A percentile compares a stretch with the other conserved stretches of the same genome.
Conservation (phyloP, 2,113 vertebrate species). For the Oreocharis arfaki region DNA sequence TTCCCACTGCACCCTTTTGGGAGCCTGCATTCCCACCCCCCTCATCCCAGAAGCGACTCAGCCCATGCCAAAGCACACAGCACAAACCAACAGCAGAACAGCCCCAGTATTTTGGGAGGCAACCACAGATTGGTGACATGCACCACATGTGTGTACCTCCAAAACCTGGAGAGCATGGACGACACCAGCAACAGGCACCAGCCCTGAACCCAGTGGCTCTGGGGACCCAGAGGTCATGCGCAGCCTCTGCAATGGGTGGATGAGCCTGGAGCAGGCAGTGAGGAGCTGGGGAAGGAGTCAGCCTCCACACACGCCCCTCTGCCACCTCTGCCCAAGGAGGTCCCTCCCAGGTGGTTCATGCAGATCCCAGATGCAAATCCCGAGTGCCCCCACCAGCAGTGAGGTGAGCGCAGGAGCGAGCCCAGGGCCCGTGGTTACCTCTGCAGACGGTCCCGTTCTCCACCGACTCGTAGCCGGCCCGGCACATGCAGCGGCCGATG, state of each 20-base stretch:
- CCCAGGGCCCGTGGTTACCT: constrained; percentile 73
- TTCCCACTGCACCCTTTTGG: not conserved
- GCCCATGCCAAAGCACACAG: not conserved
- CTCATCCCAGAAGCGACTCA: not conserved
- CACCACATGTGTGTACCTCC: not conserved
- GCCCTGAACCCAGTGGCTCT: not conserved
- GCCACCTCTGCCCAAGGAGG: not conserved
- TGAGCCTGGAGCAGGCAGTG: accelerated
- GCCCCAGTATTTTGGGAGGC: not conserved
- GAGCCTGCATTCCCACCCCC: not conserved
- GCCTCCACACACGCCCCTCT: accelerated
- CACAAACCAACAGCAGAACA: not conserved
- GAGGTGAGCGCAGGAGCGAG: accelerated
- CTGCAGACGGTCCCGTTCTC: constrained; percentile 87
- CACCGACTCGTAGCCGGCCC: constrained; percentile 83
- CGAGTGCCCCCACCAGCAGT: accelerated
- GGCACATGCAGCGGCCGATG: constrained; percentile 94
- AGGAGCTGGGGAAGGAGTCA: not conserved
- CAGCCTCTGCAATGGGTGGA: not conserved
- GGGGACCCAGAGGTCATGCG: accelerated
- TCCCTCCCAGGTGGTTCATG: accelerated
- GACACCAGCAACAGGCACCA: not conserved
- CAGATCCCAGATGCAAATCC: not conserved
- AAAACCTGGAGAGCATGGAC: not conserved
- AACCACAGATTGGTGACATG: not conserved